Conservation (phyloP, 2,797 vertebrate genomes). For the Heliangelus exortis region DNA sequence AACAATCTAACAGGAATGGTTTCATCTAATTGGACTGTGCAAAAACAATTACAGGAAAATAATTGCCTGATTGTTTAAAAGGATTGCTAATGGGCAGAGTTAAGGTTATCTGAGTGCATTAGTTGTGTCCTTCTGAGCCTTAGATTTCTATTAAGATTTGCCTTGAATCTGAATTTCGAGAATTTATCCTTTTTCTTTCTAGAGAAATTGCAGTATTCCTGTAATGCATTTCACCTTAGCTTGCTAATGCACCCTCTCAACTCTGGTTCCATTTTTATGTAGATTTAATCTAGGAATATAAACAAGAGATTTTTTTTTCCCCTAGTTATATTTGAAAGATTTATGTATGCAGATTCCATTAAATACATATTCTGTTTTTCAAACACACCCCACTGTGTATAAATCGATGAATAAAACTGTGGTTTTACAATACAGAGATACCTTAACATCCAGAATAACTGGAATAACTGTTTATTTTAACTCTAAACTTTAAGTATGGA, state of each 20-base stretch:
- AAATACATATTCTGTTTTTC: background rate
- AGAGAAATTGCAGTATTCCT: background rate
- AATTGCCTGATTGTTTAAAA: slow-evolving; percentile 69
- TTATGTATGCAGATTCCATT: background rate
- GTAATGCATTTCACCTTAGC: background rate
- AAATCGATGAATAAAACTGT: background rate
- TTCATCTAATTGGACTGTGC: slow-evolving; percentile 54
- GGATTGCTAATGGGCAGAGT: slow-evolving; percentile 51
- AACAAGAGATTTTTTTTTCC: background rate
- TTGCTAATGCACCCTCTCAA: background rate
- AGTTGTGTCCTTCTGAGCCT: slow-evolving; percentile 23
- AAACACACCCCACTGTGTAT: background rate
- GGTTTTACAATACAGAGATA: background rate
- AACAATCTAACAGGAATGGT: slow-evolving; percentile 42
- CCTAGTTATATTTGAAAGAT: background rate
- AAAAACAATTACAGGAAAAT: slow-evolving; percentile 63
- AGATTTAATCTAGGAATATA: slow-evolving; percentile 25
- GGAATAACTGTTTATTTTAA: background rate
- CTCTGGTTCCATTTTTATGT: slow-evolving; percentile 9
- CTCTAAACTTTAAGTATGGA: background rate
- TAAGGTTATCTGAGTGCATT: slow-evolving; percentile 51
- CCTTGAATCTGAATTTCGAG: slow-evolving; percentile 56
- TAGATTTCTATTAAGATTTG: slow-evolving; percentile 63
- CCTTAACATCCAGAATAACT: background rate
- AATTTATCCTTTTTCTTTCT: slow-evolving; percentile 40